Conservation (phyloP, 2,113 vertebrate species). For the Lichenostomus cassidix region DNA sequence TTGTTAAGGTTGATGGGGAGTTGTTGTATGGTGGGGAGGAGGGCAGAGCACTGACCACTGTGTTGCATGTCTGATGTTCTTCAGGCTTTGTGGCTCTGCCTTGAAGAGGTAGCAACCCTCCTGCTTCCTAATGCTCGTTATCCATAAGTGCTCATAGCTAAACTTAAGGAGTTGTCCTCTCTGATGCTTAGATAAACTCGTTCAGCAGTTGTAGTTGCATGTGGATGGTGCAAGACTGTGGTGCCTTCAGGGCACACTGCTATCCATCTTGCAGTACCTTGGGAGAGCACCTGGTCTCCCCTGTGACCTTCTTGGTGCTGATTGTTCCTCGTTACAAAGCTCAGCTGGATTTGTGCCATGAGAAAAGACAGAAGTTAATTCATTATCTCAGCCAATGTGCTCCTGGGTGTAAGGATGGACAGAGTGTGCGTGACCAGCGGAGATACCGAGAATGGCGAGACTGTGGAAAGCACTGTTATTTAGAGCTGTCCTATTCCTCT, state of each 20-base stretch:
- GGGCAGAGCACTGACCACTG: not conserved
- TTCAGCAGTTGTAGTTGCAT: fast-evolving
- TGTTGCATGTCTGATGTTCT: not conserved
- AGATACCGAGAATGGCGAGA: fast-evolving
- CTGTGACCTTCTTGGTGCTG: not conserved
- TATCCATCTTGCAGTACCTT: not conserved
- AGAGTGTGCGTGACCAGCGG: fast-evolving
- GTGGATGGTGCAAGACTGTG: not conserved
- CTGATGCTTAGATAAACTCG: fast-evolving
- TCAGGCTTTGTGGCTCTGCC: not conserved
- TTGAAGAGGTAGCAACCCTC: not conserved
- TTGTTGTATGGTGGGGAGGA: not conserved
- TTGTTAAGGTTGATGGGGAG: not conserved
- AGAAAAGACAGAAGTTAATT: not conserved
- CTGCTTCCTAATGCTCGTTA: not conserved
- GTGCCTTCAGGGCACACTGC: not conserved
- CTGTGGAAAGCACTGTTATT: not conserved
- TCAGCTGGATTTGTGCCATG: not conserved
- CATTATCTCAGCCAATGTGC: not conserved
- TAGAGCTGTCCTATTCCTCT: not conserved
- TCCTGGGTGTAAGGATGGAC: not conserved
- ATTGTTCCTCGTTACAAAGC: not conserved
- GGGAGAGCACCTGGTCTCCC: not conserved
- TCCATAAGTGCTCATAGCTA: not conserved
- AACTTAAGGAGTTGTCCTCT: not conserved